Conservation (phyloP, 2,888 invertebrate species). For the Meteorus cinctellus region DNA sequence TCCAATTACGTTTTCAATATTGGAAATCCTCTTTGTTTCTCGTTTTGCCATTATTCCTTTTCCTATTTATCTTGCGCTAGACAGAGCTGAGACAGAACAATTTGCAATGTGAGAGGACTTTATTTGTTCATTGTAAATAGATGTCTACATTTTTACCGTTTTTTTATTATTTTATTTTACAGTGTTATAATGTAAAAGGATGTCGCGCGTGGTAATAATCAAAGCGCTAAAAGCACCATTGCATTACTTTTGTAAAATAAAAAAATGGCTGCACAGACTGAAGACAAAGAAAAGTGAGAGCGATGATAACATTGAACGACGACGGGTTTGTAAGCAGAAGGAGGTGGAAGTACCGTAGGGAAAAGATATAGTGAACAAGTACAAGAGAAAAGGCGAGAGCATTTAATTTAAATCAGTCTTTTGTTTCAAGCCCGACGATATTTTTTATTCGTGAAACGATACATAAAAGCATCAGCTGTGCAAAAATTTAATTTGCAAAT, state of each 20-base stretch:
- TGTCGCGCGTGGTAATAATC: background rate
- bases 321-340: conserved; percentile 37
- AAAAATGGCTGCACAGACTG: background rate
- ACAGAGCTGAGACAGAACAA: background rate
- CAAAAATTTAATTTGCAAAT: background rate
- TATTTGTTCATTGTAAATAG: background rate
- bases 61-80: background rate
- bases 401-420: conserved; percentile 63
- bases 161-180: background rate
- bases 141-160: background rate
- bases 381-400: conserved; percentile 53
- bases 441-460: conserved; percentile 49
- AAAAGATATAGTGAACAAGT: conserved; percentile 1
- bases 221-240: conserved; percentile 4
- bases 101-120: background rate
- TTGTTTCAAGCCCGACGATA: conserved; percentile 50
- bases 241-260: conserved; percentile 2
- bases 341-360: background rate
- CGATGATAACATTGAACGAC: conserved; percentile 34
- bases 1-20: conserved; percentile 36
- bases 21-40: background rate
- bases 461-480: conserved; percentile 46
- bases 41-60: background rate
- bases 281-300: conserved; percentile 1
- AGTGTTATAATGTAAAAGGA: background rate